Evolutionary conservation across 2,797 vertebrate genomes (phyloP).

Genomic region (Moxostoma hubbsi): DNA sequence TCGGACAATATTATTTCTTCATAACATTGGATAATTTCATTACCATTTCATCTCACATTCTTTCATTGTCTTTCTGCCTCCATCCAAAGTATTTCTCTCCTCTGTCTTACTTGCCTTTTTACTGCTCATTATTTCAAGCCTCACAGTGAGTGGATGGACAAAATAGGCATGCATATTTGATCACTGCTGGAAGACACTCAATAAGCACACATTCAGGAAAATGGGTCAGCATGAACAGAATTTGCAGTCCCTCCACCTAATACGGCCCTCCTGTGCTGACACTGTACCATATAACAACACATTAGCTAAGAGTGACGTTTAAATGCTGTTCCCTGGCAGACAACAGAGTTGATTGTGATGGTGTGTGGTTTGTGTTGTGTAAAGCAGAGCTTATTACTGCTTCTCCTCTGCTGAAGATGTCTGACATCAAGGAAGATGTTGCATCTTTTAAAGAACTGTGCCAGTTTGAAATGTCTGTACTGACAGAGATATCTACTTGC

Average conservation of each 20-base stretch:
- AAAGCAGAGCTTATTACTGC: background rate
- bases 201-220: constrained; percentile 59
- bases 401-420: constrained; percentile 17
- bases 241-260: constrained; percentile 39
- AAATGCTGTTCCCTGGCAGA: background rate
- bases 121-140: constrained; percentile 45
- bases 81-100: background rate
- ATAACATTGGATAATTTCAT: constrained; percentile 9
- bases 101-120: background rate
- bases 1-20: too few relatives aligned
- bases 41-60: constrained; percentile 17
- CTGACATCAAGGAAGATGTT: constrained; percentile 20
- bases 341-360: background rate
- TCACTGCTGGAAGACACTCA: constrained; percentile 65
- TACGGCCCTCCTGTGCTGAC: constrained; percentile 9
- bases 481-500: constrained; percentile 12
- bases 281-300: constrained; percentile 17
- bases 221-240: constrained; percentile 61
- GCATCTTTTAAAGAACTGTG: constrained; percentile 19
- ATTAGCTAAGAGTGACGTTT: background rate
- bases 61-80: constrained; percentile 2
- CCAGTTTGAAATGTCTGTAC: constrained; percentile 18
- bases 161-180: constrained; percentile 71
- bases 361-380: background rate
- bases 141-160: constrained; percentile 60